Evolutionary conservation across 2,113 vertebrate genomes (phyloP).

Genomic region (Paraplagusia blochii): DNA sequence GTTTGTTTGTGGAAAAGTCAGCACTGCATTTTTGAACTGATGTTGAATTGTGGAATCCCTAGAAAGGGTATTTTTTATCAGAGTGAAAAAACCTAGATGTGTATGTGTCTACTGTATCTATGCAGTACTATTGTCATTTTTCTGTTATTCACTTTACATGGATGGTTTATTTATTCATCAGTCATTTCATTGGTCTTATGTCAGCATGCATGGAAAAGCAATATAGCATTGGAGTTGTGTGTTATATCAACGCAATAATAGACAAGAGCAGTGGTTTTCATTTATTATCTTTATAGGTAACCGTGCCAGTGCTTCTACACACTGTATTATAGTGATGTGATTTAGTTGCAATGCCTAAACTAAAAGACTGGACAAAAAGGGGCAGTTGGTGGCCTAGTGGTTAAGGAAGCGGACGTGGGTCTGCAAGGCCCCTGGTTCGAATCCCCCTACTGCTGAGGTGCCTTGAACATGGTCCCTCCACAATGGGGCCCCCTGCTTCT

Average conservation of each 20-base stretch:
- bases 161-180: too few species aligned
- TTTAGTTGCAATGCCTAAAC: constrained; percentile 29
- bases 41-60: not conserved
- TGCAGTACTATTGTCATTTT: not conserved
- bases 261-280: constrained; percentile 25
- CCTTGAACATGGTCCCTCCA: too few species aligned
- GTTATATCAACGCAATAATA: constrained; percentile 19
- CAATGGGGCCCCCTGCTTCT: too few species aligned
- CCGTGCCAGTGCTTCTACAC: constrained; percentile 11
- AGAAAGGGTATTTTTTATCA: constrained; percentile 3
- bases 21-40: not conserved
- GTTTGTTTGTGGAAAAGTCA: constrained; percentile 1
- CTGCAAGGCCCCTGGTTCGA: too few species aligned
- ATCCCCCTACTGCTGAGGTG: too few species aligned
- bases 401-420: too few species aligned
- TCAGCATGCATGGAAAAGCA: too few species aligned
- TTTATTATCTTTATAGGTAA: constrained; percentile 31
- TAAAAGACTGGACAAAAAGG: constrained; percentile 11
- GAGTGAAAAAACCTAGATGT: constrained; percentile 8
- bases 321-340: constrained; percentile 32
- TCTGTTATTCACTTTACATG: too few species aligned
- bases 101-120: not conserved
- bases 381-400: too few species aligned
- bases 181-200: too few species aligned
- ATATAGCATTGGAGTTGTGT: constrained; percentile 37